Conservation (phyloP, 2,888 invertebrate species). For the Lepidochitona cinerea region DNA sequence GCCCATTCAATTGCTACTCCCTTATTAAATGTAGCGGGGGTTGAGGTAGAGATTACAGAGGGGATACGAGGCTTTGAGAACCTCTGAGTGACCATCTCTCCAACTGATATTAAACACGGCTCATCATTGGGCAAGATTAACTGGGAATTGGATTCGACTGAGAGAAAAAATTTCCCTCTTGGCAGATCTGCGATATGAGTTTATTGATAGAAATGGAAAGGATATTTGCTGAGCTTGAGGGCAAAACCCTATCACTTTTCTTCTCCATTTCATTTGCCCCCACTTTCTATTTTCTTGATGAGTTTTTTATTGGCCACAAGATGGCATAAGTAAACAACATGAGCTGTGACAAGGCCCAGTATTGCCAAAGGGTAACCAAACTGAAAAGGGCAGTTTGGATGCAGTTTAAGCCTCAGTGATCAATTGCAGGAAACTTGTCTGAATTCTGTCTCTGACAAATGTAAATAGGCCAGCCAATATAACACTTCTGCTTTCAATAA, state of each 20-base stretch:
- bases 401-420: not conserved
- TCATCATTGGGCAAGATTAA: not conserved
- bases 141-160: not conserved
- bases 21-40: conserved; percentile 4
- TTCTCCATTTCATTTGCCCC: not conserved
- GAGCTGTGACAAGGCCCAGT: not conserved
- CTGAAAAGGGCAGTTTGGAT: not conserved
- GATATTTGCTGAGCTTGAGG: not conserved
- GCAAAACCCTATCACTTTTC: not conserved
- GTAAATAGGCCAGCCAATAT: not conserved
- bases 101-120: not conserved
- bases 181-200: not conserved
- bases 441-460: conserved; percentile 5
- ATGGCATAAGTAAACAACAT: conserved; percentile 5
- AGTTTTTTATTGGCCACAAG: conserved; percentile 7
- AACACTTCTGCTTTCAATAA: too few relatives aligned
- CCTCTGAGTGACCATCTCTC: conserved; percentile 5
- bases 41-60: too few relatives aligned
- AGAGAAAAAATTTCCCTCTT: not conserved
- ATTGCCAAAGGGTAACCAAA: not conserved
- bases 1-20: too few relatives aligned
- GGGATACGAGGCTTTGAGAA: too few relatives aligned
- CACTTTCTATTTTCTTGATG: conserved; percentile 5
- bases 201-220: conserved; percentile 2
- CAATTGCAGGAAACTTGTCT: not conserved